Conservation (phyloP, 2,888 invertebrate genomes). For the Calameuta idolon region DNA sequence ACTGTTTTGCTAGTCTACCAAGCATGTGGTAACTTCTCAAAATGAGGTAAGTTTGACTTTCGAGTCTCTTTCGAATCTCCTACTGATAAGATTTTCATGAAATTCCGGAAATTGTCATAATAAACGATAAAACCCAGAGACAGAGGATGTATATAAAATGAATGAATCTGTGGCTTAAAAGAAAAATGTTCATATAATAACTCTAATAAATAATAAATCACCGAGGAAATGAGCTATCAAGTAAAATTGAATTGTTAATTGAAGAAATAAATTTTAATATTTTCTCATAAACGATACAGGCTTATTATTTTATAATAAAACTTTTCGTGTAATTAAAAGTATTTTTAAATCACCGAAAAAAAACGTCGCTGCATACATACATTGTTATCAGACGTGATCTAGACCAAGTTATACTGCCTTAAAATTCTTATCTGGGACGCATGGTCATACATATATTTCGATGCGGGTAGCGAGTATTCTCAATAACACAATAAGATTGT, state of each 20-base stretch:
- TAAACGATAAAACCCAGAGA: background rate
- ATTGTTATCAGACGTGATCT: too few relatives aligned
- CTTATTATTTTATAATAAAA: too few relatives aligned
- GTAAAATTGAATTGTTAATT: background rate
- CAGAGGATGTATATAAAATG: background rate
- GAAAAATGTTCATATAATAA: background rate
- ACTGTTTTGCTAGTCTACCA: background rate
- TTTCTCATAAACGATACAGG: too few relatives aligned
- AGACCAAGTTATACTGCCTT: too few relatives aligned
- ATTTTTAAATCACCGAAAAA: too few relatives aligned
- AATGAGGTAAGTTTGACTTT: background rate
- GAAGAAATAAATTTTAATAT: too few relatives aligned
- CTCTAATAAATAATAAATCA: background rate
- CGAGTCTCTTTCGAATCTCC: background rate
- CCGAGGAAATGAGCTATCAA: background rate
- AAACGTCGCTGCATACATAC: too few relatives aligned
- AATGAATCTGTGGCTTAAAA: background rate
- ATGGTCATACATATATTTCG: too few relatives aligned
- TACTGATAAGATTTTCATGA: too few relatives aligned
- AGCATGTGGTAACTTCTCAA: background rate
- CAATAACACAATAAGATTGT: background rate
- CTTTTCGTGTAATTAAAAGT: too few relatives aligned
- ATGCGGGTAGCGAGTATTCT: too few relatives aligned
- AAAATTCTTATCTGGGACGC: too few relatives aligned
- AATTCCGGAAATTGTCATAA: background rate